Percentiles rank a stretch among this genome's conserved stretches.
phyloP scores from a whole-genome alignment of 2,888 invertebrate genomes.

The Dioctria linearis region DNA sequence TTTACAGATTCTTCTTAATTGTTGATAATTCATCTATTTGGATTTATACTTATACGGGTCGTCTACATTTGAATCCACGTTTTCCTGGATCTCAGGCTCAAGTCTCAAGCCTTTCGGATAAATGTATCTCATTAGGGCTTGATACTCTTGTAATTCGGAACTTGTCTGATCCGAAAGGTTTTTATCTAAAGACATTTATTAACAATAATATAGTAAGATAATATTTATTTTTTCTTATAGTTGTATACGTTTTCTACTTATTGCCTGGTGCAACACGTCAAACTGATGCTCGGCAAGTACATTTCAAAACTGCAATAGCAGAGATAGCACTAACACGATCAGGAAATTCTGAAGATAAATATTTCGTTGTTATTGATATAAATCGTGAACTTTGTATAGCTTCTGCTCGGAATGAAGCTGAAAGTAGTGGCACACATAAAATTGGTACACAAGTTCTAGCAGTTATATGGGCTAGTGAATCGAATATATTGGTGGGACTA shows the following conservation, averaged over 20 bases:
- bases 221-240: conserved; percentile 69
- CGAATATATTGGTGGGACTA: conserved; percentile 84
- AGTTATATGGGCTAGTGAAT: conserved; percentile 78
- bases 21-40: conserved; percentile 88
- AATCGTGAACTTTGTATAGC: conserved; percentile 91
- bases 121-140: conserved; percentile 85
- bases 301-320: conserved; percentile 78
- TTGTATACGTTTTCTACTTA: conserved; percentile 89
- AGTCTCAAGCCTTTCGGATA: conserved; percentile 76
- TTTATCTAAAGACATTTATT: background rate
- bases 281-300: conserved; percentile 81
- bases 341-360: conserved; percentile 82
- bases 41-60: conserved; percentile 94
- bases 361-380: conserved; percentile 89
- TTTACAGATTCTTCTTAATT: conserved; percentile 85
- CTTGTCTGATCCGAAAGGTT: conserved; percentile 86
- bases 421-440: conserved; percentile 61
- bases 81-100: conserved; percentile 90
- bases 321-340: conserved; percentile 89
- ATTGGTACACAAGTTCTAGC: conserved; percentile 73
- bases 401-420: conserved; percentile 68
- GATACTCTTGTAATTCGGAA: conserved; percentile 92
- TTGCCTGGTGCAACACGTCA: conserved; percentile 71
- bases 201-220: background rate
- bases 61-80: conserved; percentile 86